Base-by-base conservation (phyloP, 2,113 vertebrate genomes). In the rat (Rattus norvegicus) region DNA sequence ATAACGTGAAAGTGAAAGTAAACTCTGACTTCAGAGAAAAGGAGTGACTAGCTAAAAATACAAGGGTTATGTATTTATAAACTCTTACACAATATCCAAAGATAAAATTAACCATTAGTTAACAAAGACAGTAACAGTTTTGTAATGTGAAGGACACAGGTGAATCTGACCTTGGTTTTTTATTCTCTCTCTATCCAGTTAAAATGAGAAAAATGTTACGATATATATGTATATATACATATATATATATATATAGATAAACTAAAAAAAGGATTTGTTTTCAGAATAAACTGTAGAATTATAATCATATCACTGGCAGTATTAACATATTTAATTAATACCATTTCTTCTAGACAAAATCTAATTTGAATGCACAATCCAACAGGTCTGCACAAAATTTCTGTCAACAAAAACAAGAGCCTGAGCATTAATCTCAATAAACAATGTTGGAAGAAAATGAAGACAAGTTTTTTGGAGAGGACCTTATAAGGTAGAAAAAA, bases 21-120 rank as follows among this genome's bases (percentile, higher is more conserved):
- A 93, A 39, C 73, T 39, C 72, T 47, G 70, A 76, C 19, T 20
- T 43, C 86, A 93, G 30, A 81, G 39, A 90, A 95, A 97, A 95
- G 20, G 0, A 79, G n/a, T 14, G 67, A 65, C 72, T 52, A 77
- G 39, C 94, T 59, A 20, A 61, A 90, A 97, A 77, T 63, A 12
- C 8, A 67, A 91, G 8, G 13, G 91, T 77, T 72, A 87, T 49
- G 20, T 43, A 95, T 70, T 87, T 72, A 88, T 30, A 36, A 85
- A 91, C 2, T 83, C 24, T 89, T 28, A 75, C 19, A 30, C 19
- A 92, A 20, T 16, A 87, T 61, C 1, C 88, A 95, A 47, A 95
- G 39, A 88, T 85, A 43, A 84, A 94, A 97, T 81, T 85, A 75
- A 90, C n/a, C 79, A 81, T 24, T 94, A 92, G 73, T 93, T 85